A percentile compares a stretch with the other conserved stretches of the same genome.
phyloP scores from a whole-genome alignment of 2,113 vertebrate species.

The Phodopus roborovskii region DNA sequence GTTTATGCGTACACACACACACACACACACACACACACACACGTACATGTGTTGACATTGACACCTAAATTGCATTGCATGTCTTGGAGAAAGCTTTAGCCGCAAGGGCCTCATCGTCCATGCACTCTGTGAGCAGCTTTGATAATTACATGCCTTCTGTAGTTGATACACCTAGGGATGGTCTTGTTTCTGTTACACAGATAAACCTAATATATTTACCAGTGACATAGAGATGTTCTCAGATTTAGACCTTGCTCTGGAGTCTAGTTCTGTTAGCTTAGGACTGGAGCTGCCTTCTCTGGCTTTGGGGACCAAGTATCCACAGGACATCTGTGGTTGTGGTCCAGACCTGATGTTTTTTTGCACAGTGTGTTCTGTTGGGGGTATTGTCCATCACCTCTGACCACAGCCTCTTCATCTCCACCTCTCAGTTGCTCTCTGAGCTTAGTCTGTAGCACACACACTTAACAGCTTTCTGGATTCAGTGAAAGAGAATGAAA shows the following conservation, averaged over 20 bases:
- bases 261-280: background rate
- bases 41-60: background rate
- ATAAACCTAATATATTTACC: background rate
- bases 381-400: background rate
- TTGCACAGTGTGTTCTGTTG: background rate
- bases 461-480: background rate
- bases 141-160: background rate
- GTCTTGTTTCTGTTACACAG: background rate
- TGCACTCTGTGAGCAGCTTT: background rate
- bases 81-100: slow-evolving; percentile 35
- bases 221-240: background rate
- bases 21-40: background rate
- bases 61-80: slow-evolving; percentile 15
- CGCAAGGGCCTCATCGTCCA: background rate
- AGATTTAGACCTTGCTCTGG: background rate
- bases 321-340: background rate
- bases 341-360: background rate
- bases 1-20: background rate
- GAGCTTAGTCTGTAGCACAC: background rate
- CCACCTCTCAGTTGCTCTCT: background rate
- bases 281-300: background rate
- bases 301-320: background rate
- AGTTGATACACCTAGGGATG: background rate
- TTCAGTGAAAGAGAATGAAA: background rate
- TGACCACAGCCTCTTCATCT: background rate